A percentile compares a stretch with the other conserved stretches of the same genome.
These are phyloP conservation scores for Zaprionus kolodkinae DNA, from an alignment of 1,140 invertebrate genomes.

Conservation along the genomic window DNA sequence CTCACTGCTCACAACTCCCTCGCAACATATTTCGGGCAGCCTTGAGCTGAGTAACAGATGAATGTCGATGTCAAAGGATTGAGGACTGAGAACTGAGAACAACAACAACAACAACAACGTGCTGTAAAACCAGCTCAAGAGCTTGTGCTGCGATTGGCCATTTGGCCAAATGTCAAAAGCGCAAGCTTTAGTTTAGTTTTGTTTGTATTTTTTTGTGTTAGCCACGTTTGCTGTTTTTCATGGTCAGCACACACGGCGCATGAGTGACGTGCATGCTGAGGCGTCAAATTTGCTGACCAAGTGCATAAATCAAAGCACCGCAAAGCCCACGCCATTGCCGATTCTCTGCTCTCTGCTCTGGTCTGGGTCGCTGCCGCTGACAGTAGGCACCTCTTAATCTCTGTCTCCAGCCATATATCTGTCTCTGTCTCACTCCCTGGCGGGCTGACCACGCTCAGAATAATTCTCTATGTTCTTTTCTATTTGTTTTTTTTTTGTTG, in stretches of 20 bases:
- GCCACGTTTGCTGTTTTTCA: conserved; percentile 48
- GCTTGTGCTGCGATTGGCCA: conserved; percentile 11
- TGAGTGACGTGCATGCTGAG: conserved; percentile 81
- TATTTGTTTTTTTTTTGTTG: conserved; percentile 36
- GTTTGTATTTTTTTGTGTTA: conserved; percentile 15
- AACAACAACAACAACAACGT: conserved; percentile 3
- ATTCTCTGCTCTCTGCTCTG: conserved; percentile 19
- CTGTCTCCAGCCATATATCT: not conserved
- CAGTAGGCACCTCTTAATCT: conserved; percentile 25
- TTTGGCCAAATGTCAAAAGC: conserved; percentile 76
- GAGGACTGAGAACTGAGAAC: conserved; percentile 19
- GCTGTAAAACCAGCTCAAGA: conserved; percentile 57
- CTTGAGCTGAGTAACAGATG: conserved; percentile 47
- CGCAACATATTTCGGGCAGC: conserved; percentile 19
- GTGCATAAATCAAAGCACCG: conserved; percentile 74
- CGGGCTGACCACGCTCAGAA: conserved; percentile 38
- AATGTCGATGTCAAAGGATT: conserved; percentile 78
- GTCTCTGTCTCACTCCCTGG: conserved; percentile 9
- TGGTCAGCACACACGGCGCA: conserved; percentile 73
- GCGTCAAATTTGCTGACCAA: conserved; percentile 74
- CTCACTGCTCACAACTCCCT: conserved; percentile 2
- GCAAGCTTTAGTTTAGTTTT: conserved; percentile 64
- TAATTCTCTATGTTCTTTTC: conserved; percentile 28
- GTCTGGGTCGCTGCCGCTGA: not conserved
- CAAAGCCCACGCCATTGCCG: conserved; percentile 52